These are phyloP conservation scores for Climacteris rufus DNA, from an alignment of 2,113 vertebrate species.

Conservation along the genomic window DNA sequence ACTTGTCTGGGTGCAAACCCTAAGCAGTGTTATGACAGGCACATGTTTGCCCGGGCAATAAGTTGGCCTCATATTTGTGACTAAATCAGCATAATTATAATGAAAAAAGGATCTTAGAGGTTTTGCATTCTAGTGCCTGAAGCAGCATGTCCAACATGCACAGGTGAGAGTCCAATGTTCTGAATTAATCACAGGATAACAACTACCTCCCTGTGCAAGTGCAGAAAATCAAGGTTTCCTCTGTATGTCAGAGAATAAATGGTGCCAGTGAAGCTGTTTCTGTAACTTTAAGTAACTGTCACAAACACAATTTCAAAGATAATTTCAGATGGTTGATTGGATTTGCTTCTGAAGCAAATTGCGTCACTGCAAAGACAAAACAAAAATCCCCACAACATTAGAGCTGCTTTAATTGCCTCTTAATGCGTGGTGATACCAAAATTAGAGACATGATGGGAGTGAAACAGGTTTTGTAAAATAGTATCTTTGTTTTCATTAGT, in stretches of 20 bases:
- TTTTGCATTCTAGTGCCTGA: background rate
- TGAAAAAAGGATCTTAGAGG: fast-evolving
- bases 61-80: background rate
- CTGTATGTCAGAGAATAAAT: background rate
- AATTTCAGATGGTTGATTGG: background rate
- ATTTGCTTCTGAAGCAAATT: background rate
- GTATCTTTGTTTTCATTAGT: background rate
- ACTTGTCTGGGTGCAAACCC: background rate
- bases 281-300: background rate
- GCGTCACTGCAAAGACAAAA: background rate
- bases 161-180: background rate
- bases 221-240: background rate
- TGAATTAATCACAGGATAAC: background rate
- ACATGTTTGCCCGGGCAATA: background rate
- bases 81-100: background rate
- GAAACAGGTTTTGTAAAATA: conserved; percentile 29
- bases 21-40: background rate
- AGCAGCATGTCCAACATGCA: background rate
- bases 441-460: conserved; percentile 46
- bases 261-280: background rate
- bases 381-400: background rate
- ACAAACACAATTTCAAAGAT: background rate
- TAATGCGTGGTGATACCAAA: background rate
- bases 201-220: background rate
- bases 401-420: conserved; percentile 37